Evolutionary conservation across 2,888 invertebrate genomes (phyloP).

Genomic region (Pyrrhia umbra): DNA sequence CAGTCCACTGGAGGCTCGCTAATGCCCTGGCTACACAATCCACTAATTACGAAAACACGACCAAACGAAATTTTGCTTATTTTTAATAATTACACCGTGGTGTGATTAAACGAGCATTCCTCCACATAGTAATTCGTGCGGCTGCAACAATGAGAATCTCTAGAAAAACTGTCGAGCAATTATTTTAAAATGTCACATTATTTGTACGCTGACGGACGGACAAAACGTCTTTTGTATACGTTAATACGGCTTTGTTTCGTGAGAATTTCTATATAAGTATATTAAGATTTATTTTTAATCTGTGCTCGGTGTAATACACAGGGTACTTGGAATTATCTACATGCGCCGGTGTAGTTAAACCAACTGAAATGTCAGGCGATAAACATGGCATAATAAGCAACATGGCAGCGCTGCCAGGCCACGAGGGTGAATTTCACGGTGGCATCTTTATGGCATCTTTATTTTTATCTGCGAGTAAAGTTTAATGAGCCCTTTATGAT

Average conservation of each 20-base stretch:
- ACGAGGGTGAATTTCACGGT: conserved; percentile 45
- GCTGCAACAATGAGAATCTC: conserved; percentile 64
- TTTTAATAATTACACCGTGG: conserved; percentile 58
- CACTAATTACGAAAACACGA: conserved; percentile 51
- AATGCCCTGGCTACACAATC: conserved; percentile 36
- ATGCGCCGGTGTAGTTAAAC: conserved; percentile 31
- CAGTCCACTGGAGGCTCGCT: conserved; percentile 25
- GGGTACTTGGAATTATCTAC: conserved; percentile 44
- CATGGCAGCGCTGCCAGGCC: conserved; percentile 17
- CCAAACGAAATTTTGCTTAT: conserved; percentile 54
- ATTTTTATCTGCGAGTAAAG: conserved; percentile 30
- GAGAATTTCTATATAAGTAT: conserved; percentile 61
- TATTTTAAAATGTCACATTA: conserved; percentile 78
- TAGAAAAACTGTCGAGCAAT: conserved; percentile 64
- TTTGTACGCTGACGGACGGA: conserved; percentile 63
- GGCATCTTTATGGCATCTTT: conserved; percentile 42
- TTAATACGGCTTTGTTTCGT: conserved; percentile 65
- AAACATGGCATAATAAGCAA: conserved; percentile 49
- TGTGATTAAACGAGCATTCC: conserved; percentile 64
- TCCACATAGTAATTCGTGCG: conserved; percentile 63
- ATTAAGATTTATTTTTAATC: conserved; percentile 62
- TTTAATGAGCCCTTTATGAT: conserved; percentile 45
- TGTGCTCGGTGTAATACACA: conserved; percentile 41
- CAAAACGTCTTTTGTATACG: conserved; percentile 50
- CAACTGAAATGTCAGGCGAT: conserved; percentile 50